Evolutionary conservation across 1,140 invertebrate genomes (phyloP), one percentile per base, ranked within the genome.

Genomic region (Euura saliciscinereae): DNA sequence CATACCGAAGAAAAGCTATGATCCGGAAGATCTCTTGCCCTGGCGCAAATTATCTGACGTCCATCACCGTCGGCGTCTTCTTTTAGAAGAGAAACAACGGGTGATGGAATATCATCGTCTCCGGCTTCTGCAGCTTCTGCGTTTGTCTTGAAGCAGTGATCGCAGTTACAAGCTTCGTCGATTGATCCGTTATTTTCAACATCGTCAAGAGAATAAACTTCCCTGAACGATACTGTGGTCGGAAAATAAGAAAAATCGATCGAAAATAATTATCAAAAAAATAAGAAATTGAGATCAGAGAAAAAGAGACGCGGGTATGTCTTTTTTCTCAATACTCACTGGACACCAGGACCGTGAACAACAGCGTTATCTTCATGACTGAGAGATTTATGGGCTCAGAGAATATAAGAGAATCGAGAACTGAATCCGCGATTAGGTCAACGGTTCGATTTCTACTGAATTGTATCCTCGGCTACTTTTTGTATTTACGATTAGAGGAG

Each of bases 1-100:
- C 86, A 87, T 43, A 85, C 71, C 69, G 81, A 86, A 5, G 79
- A 77, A 71, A 87, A 87, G 7, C 83, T 82, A 72, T 79, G 78
- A 78, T 86, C 80, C 64, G 78, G 74, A 69, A 71, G 75, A 73
- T 83, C 78, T 10, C 82, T 81, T 83, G 82, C 78, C 51, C 79
- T 77, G 13, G 84, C 85, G 71, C 85, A 87, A 77, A 87, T 85
- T 43, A 76, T 83, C 46, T 70, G 72, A 79, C 81, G 75, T 10
- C 78, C 83, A 71, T n/a, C 51, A 7, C 71, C 77, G 71, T 83
- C 80, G n/a, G 51, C 66, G 69, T 82, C 80, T 71, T 82, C 82
- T 28, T 65, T 71, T 10, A 71, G 28, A 67, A 67, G 66, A 11
- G 42, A 6, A 4, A 8, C 43, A 11, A 42, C 13, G 13, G 10